Base-by-base conservation (phyloP, 2,113 vertebrate species). In the Callorhinus ursinus region DNA sequence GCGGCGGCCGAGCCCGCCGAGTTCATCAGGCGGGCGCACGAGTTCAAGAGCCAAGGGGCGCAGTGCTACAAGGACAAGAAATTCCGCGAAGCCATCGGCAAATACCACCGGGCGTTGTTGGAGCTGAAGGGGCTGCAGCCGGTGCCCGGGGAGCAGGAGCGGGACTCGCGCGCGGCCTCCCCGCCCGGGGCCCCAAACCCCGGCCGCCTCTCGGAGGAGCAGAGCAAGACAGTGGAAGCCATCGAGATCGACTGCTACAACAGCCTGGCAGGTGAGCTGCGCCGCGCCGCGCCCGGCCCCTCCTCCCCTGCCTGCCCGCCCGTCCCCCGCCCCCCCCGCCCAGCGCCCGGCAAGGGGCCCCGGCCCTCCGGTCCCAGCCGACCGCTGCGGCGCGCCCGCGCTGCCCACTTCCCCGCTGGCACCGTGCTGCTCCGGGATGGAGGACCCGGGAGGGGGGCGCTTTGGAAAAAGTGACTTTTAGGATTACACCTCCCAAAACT, bases 51-150 rank as follows among this genome's bases (percentile, higher is more conserved):
- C 98, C 99, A 99, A 98, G 99, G 99, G 81, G 99, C 99, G 72
- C 99, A 99, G 98, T 99, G 99, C 98, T 99, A 99, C 99, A 99
- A 99, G 98, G 99, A 99, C 97, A 99, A 99, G 99, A 99, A 99
- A 99, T 99, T 99, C 99, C 99, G 99, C 82, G 99, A 99, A 98
- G 99, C 99, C 98, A 99, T 99, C 94, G 99, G 99, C 98, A 99
- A 99, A 98, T 99, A 99, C 95, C 99, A 99, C 99, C 99, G 99
- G 95, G 99, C 99, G 79, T 97, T 99, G 98, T 99, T 99, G 98
- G 99, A 99, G 99, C 99, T 99, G 90, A 99, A 99, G 98, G 99
- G 99, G 90, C 98, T 99, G 98, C 99, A 98, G 97, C 98, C 99
- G 95, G 96, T 94, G 74, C 96, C 96, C 97, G 99, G 99, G 92